phyloP scores from a whole-genome alignment of 2,888 invertebrate genomes.

The Acleris sparsana region DNA sequence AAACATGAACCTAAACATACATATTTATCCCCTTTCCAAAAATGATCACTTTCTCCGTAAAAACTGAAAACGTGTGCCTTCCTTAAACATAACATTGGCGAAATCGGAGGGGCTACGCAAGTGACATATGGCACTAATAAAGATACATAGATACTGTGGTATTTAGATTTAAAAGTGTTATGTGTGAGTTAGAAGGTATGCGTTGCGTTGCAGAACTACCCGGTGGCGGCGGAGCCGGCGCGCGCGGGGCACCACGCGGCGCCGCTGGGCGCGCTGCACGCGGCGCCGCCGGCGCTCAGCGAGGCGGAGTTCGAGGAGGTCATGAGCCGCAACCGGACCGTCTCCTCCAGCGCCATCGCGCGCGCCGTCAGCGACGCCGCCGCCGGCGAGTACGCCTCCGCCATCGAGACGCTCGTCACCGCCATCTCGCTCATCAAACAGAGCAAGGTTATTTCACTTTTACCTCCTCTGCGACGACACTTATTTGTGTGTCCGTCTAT shows the following conservation, averaged over 20 bases:
- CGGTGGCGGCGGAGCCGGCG: constrained; percentile 49
- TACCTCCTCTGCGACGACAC: background rate
- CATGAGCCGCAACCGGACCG: constrained; percentile 98
- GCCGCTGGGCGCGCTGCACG: constrained; percentile 48
- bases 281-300: constrained; percentile 79
- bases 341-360: constrained; percentile 98
- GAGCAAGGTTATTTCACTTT: constrained; percentile 87
- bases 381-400: constrained; percentile 98
- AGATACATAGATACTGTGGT: no score
- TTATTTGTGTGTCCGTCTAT: no score
- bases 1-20: no score
- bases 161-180: no score
- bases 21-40: no score
- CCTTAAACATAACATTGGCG: no score
- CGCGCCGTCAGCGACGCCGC: constrained; percentile 98
- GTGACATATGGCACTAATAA: no score
- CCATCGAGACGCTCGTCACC: constrained; percentile 99
- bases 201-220: constrained; percentile 51
- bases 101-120: no score
- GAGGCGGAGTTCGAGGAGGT: constrained; percentile 99
- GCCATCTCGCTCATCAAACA: constrained; percentile 99
- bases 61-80: no score
- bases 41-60: no score
- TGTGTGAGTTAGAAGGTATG: no score
- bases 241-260: constrained; percentile 49